Conservation (phyloP, 2,888 invertebrate genomes). For the Glyphotaelius pellucidus region DNA sequence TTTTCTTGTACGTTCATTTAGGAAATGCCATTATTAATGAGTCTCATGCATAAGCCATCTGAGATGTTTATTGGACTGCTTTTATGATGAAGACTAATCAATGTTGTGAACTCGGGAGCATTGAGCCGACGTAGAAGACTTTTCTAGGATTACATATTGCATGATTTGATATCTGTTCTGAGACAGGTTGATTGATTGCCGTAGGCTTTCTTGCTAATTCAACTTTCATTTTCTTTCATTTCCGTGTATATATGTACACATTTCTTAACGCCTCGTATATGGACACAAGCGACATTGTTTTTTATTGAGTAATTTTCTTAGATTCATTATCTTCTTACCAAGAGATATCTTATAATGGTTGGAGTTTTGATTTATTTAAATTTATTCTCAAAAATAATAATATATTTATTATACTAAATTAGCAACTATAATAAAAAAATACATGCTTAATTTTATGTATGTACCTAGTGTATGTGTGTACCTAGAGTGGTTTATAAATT, state of each 20-base stretch:
- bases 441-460: no score
- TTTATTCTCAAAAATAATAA: neutral
- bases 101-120: neutral
- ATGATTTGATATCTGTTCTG: neutral
- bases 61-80: neutral
- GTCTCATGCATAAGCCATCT: neutral
- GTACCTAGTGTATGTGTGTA: no score
- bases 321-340: neutral
- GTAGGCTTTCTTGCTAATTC: neutral
- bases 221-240: neutral
- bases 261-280: neutral
- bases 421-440: no score
- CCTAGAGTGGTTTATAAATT: no score
- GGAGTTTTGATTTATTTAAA: no score
- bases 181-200: neutral
- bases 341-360: neutral
- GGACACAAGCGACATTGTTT: neutral
- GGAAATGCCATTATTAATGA: neutral
- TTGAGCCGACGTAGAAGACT: neutral
- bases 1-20: neutral
- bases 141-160: neutral
- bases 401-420: no score
- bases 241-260: neutral
- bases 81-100: neutral
- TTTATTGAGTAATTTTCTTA: neutral